These are phyloP conservation scores for Oreochromis grahami DNA, from an alignment of 2,797 vertebrate species.

Conservation along the genomic window DNA sequence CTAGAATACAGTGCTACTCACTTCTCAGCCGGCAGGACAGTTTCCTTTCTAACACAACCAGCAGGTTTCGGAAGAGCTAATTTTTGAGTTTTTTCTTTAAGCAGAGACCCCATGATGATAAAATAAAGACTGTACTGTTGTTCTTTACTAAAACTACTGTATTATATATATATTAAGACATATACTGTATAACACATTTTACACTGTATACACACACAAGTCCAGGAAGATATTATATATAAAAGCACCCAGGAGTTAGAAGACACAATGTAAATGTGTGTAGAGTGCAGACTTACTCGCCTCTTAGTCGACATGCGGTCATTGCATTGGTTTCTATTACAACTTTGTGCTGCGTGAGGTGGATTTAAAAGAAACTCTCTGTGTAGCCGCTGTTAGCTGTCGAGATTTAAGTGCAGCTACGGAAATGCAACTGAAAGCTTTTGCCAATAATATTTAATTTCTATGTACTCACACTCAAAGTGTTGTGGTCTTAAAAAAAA, in stretches of 20 bases:
- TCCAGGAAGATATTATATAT: conserved; percentile 19
- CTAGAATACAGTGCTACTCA: conserved; percentile 30
- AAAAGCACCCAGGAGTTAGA: conserved; percentile 33
- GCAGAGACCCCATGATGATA: conserved; percentile 27
- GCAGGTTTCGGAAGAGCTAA: conserved; percentile 32
- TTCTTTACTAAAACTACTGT: conserved; percentile 49
- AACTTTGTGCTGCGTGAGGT: conserved; percentile 38
- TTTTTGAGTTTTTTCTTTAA: conserved; percentile 25
- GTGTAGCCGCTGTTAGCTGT: conserved; percentile 45
- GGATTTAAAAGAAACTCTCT: conserved; percentile 21
- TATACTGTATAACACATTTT: conserved; percentile 53
- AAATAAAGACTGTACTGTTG: conserved; percentile 41
- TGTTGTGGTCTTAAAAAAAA: conserved; percentile 46
- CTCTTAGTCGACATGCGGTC: conserved; percentile 19
- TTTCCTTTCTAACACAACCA: conserved; percentile 48
- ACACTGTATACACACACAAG: conserved; percentile 35
- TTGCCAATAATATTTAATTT: conserved; percentile 46
- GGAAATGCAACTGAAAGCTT: conserved; percentile 39
- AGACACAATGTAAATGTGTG: conserved; percentile 26
- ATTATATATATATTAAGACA: conserved; percentile 53
- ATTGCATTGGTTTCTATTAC: conserved; percentile 32
- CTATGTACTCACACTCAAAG: conserved; percentile 35
- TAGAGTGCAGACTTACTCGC: conserved; percentile 12
- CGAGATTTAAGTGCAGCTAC: conserved; percentile 43
- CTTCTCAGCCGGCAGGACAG: conserved; percentile 39